phyloP scores from a whole-genome alignment of 2,888 invertebrate genomes.

The Pseudolycoriella hygida region DNA sequence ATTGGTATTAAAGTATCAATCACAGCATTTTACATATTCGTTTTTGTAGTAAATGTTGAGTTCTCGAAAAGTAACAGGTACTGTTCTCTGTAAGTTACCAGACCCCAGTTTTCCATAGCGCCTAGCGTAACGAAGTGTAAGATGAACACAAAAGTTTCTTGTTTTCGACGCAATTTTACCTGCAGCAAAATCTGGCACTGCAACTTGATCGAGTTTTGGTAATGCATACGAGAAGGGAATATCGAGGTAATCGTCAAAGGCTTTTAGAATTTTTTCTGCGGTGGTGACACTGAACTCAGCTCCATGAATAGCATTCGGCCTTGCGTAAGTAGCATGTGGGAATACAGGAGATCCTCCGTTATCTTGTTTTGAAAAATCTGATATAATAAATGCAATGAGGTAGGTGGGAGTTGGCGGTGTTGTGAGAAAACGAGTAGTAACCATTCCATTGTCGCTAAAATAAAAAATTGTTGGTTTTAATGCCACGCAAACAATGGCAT shows the following conservation, averaged over 20 bases:
- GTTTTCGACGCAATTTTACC: slow-evolving; percentile 75
- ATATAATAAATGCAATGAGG: slow-evolving; percentile 60
- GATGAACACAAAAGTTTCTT: too few species aligned
- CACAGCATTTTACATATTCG: background rate
- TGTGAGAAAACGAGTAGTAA: slow-evolving; percentile 23
- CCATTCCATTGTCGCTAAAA: slow-evolving; percentile 6
- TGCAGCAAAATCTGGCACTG: slow-evolving; percentile 65
- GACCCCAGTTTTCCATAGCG: slow-evolving; percentile 89
- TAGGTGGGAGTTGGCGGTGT: slow-evolving; percentile 57
- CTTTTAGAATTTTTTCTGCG: slow-evolving; percentile 49
- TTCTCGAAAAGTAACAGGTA: background rate
- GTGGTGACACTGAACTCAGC: slow-evolving; percentile 54
- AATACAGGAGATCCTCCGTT: slow-evolving; percentile 7
- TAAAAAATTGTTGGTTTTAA: too few species aligned
- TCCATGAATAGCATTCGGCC: slow-evolving; percentile 18
- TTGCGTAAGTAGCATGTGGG: slow-evolving; percentile 22
- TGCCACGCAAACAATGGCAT: too few species aligned
- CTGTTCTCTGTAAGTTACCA: slow-evolving; percentile 46
- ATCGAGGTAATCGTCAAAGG: slow-evolving; percentile 51
- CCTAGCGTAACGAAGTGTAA: slow-evolving; percentile 29
- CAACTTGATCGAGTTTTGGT: slow-evolving; percentile 74
- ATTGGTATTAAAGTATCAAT: too few species aligned
- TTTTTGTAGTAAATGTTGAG: background rate
- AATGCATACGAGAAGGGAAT: slow-evolving; percentile 44
- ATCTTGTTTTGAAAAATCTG: slow-evolving; percentile 29